phyloP scores from a whole-genome alignment of 2,888 invertebrate genomes.

The Capitulum mitella region DNA sequence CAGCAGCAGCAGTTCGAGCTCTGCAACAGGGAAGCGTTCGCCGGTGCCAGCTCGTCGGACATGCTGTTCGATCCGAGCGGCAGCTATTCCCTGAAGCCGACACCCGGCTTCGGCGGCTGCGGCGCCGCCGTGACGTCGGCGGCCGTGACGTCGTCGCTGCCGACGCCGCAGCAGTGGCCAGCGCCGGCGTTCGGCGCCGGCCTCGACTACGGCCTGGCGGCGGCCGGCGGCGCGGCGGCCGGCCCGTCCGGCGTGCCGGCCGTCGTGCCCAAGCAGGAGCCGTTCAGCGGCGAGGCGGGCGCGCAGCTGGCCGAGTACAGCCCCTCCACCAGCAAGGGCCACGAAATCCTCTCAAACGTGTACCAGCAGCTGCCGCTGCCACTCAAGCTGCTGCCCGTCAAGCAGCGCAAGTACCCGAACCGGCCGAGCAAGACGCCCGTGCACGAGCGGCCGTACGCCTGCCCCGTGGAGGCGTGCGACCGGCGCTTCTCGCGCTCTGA shows the following conservation, averaged over 20 bases:
- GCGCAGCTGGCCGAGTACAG: constrained; percentile 73
- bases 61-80: constrained; percentile 1
- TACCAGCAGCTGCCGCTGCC: constrained; percentile 68
- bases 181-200: constrained; percentile 46
- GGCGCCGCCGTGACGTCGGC: constrained; percentile 48
- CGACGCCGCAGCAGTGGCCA: constrained; percentile 46
- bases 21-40: constrained; percentile 37
- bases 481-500: constrained; percentile 94
- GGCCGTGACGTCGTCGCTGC: constrained; percentile 44
- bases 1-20: constrained; percentile 38
- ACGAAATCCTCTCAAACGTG: constrained; percentile 73
- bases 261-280: constrained; percentile 36
- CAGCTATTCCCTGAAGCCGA: background rate
- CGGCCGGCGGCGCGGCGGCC: constrained; percentile 32
- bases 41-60: constrained; percentile 44
- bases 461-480: constrained; percentile 95
- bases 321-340: constrained; percentile 89
- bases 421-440: constrained; percentile 96
- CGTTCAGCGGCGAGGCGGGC: constrained; percentile 34
- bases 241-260: constrained; percentile 35
- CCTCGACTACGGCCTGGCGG: constrained; percentile 55
- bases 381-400: constrained; percentile 80
- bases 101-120: background rate
- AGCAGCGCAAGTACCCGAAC: constrained; percentile 95
- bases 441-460: constrained; percentile 95